These are phyloP conservation scores for Dryocosmus kuriphilus DNA, from an alignment of 2,888 invertebrate species.

Conservation along the genomic window DNA sequence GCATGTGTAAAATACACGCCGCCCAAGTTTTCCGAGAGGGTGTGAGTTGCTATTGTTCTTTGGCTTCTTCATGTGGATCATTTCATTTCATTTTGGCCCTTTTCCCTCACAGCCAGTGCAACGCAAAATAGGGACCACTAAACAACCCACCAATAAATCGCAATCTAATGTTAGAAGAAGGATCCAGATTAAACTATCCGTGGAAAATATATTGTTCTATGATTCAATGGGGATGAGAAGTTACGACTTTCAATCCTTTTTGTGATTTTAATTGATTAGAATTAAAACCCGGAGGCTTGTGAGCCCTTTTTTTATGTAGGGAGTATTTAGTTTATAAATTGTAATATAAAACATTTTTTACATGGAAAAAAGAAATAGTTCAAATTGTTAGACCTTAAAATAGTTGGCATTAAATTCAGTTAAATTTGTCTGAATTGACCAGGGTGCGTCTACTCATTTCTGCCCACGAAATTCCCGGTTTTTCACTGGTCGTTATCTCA, in stretches of 20 bases:
- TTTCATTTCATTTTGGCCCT: constrained; percentile 36
- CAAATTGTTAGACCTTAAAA: no score
- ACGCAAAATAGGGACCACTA: constrained; percentile 26
- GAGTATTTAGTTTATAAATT: no score
- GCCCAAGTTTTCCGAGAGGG: constrained; percentile 60
- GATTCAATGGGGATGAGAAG: not conserved
- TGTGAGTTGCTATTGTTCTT: constrained; percentile 58
- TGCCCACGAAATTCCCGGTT: no score
- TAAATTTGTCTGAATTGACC: no score
- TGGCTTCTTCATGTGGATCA: constrained; percentile 44
- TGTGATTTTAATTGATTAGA: not conserved
- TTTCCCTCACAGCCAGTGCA: not conserved
- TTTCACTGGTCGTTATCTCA: no score
- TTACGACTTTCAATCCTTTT: constrained; percentile 19
- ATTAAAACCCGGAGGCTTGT: not conserved
- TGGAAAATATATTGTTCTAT: constrained; percentile 61
- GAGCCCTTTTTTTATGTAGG: no score
- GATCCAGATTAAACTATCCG: constrained; percentile 61
- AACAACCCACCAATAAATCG: constrained; percentile 64
- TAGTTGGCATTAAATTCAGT: no score
- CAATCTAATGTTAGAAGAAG: constrained; percentile 51
- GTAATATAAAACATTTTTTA: no score
- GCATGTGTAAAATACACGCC: constrained; percentile 63
- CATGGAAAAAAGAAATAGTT: no score
- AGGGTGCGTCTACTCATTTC: no score